Evolutionary conservation across 2,888 invertebrate genomes (phyloP).

Genomic region (Digitonthophagus gazella): DNA sequence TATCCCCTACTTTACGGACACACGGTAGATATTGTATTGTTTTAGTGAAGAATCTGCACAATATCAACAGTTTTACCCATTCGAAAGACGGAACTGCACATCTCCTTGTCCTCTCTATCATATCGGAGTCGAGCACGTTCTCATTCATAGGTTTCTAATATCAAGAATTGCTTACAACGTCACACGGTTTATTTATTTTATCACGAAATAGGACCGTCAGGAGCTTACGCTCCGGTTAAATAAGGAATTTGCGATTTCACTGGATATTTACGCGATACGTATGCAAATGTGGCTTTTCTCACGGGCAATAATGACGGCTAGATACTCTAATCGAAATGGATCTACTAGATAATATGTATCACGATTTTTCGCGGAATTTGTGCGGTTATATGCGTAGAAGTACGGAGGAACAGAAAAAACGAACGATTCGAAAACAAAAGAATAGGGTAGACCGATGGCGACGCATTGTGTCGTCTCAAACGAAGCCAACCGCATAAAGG

Average conservation of each 20-base stretch:
- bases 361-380: not conserved
- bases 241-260: not conserved
- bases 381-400: not conserved
- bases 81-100: no score
- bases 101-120: not conserved
- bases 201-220: no score
- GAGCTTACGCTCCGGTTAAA: no score
- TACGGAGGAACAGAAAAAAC: not conserved
- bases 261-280: no score
- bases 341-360: no score
- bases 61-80: no score
- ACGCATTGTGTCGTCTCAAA: slow-evolving; percentile 12
- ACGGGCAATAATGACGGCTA: no score
- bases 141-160: not conserved
- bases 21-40: no score
- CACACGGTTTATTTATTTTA: not conserved
- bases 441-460: not conserved
- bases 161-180: not conserved
- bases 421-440: not conserved
- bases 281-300: no score
- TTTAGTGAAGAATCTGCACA: no score
- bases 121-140: not conserved
- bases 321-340: no score
- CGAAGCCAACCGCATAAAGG: slow-evolving; percentile 10
- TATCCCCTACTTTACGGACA: no score